Evolutionary conservation across 2,113 vertebrate genomes (phyloP).

Genomic region (Galbula dea): DNA sequence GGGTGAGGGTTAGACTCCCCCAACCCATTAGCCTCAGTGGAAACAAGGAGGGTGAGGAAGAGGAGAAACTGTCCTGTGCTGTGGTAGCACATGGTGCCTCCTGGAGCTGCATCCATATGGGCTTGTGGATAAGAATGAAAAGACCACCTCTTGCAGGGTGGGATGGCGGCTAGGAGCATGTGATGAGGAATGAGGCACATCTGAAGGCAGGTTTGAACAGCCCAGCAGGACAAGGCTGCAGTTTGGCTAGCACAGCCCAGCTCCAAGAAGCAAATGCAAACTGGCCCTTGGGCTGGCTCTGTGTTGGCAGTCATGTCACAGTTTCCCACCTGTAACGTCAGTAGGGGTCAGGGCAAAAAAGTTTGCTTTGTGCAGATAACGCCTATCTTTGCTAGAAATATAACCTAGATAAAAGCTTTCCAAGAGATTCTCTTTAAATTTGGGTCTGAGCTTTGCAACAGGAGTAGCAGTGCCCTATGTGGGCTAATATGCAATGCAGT

Average conservation of each 20-base stretch:
- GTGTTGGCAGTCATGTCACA: neutral
- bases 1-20: no score
- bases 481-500: neutral
- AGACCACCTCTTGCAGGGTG: neutral
- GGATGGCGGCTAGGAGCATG: neutral
- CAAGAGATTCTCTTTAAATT: neutral
- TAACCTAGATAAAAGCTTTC: neutral
- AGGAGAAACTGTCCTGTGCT: neutral
- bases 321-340: neutral
- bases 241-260: neutral
- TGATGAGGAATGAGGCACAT: accelerated
- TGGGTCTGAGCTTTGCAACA: neutral
- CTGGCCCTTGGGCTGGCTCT: neutral
- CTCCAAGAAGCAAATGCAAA: neutral
- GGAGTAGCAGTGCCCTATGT: neutral
- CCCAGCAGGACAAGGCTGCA: neutral
- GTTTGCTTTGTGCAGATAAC: neutral
- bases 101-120: accelerated
- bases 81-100: neutral
- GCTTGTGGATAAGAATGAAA: neutral
- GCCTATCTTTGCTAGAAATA: neutral
- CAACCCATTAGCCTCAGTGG: neutral
- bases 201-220: neutral
- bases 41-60: neutral
- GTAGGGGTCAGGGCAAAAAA: neutral